Evolutionary conservation across 2,797 vertebrate species (phyloP), one percentile per base, ranked within the genome.

Genomic region (Cyclopterus lumpus): DNA sequence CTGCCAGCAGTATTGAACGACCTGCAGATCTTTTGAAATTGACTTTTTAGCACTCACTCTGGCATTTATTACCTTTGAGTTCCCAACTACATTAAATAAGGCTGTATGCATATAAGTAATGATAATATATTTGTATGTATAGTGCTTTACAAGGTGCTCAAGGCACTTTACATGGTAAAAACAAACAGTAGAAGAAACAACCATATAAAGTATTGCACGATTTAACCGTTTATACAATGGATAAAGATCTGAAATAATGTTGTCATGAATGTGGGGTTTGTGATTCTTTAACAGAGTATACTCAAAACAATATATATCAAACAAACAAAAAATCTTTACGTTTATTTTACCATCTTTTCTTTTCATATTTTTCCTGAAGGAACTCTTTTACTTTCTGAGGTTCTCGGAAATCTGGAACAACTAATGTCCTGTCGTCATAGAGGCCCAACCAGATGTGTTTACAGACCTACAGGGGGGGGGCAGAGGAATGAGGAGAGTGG

Each of bases 311-410:
- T 65, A 59, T 9, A 3, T 28, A 57, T 62, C 11, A 77, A 77
- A 73, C 9, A 28, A 68, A 73, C 6, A 71, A 66, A 40, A 71
- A 16, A 26, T 18, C 10, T 16, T 20, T 0, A 42, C 6, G 32
- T 71, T 67, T 30, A 46, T 48, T 3, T 96, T 94, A 99, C 98
- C 98, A 99, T 97, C 98, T 96, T 95, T 99, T 99, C 95, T 99
- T 99, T 92, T 99, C 98, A 28, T 99, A 99, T 95, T 99, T 99
- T 94, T 99, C 98, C 92, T 99, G 98, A 87, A 99, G 96, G 92
- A 99, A 99, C 91, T 99, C 98, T 94, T 99, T 99, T 85, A 99
- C 97, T 97, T 99, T 99, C 92, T 99, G 98, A 80, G 98, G 98
- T 94, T 99, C 98, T 92, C 97, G 97, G 93, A 99, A 99, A 95